phyloP scores from a whole-genome alignment of 2,797 vertebrate species.

The Enteromius treurensis region DNA sequence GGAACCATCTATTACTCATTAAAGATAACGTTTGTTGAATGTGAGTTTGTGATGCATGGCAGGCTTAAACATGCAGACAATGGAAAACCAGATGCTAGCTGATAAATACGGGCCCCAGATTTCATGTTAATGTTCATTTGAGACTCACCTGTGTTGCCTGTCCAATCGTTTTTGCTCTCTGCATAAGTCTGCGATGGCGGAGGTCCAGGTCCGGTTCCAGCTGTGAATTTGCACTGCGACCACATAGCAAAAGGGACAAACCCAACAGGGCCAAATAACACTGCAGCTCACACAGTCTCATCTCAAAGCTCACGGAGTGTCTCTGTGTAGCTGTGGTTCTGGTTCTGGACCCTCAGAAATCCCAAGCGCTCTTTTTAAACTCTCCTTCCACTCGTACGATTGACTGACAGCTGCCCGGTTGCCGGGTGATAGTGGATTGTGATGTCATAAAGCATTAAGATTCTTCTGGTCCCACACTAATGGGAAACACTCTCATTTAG shows the following conservation, averaged over 20 bases:
- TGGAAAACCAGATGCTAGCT: not conserved
- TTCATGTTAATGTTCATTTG: not conserved
- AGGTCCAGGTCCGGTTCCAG: conserved; percentile 78
- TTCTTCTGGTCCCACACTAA: conserved; percentile 49
- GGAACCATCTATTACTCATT: not conserved
- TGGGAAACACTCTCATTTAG: conserved; percentile 55
- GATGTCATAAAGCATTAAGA: conserved; percentile 48
- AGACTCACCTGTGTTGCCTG: conserved; percentile 75
- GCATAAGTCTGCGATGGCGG: conserved; percentile 85
- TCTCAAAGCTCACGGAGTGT: conserved; percentile 60
- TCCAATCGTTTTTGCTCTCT: conserved; percentile 83
- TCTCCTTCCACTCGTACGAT: conserved; percentile 67
- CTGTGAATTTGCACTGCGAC: conserved; percentile 67
- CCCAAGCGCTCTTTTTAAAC: conserved; percentile 79
- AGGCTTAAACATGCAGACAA: not conserved
- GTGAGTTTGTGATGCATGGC: not conserved
- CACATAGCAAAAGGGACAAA: conserved; percentile 76
- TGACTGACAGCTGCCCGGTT: conserved; percentile 67
- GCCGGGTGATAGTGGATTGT: conserved; percentile 69
- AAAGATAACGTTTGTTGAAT: not conserved
- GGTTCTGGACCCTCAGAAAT: conserved; percentile 14
- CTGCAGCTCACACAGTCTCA: conserved; percentile 84
- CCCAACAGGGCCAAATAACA: conserved; percentile 83
- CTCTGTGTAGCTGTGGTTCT: conserved; percentile 15
- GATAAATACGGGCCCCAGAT: not conserved